phyloP scores from a whole-genome alignment of 1,140 invertebrate species.

The Rhopalosiphum padi region DNA sequence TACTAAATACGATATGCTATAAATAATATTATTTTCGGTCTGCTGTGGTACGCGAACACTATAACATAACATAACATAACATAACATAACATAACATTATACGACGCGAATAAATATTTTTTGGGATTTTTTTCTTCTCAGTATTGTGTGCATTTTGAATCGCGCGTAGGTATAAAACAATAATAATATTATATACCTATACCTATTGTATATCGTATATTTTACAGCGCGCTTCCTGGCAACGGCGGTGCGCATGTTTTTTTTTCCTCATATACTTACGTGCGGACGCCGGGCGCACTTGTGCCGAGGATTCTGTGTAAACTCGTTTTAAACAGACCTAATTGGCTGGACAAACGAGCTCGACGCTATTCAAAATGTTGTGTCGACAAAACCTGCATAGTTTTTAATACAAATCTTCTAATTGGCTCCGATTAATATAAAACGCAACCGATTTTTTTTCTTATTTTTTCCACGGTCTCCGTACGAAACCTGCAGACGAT shows the following conservation, averaged over 20 bases:
- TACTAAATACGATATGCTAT: background rate
- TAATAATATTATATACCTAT: background rate
- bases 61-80: too few relatives aligned
- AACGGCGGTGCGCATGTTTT: background rate
- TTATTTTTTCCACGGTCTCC: background rate
- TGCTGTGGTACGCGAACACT: background rate
- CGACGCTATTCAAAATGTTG: slow-evolving; percentile 47
- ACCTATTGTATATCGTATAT: background rate
- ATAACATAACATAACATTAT: too few relatives aligned
- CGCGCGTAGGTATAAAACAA: background rate
- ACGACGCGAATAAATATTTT: background rate
- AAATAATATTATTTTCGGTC: background rate
- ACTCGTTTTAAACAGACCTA: slow-evolving; percentile 55
- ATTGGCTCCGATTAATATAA: slow-evolving; percentile 54
- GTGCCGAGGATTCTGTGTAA: slow-evolving; percentile 8
- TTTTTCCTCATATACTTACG: background rate
- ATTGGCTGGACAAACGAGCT: slow-evolving; percentile 53
- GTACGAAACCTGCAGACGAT: background rate
- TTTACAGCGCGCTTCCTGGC: background rate
- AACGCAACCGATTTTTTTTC: slow-evolving; percentile 44
- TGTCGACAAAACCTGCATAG: slow-evolving; percentile 26
- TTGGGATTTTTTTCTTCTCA: background rate
- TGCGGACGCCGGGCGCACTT: background rate
- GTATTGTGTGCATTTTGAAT: background rate
- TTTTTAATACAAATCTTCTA: slow-evolving; percentile 51